A percentile compares a stretch with the other conserved stretches of the same genome.
Evolutionary conservation across 1,140 invertebrate genomes (phyloP).

Genomic region (Drosophila aff.): DNA sequence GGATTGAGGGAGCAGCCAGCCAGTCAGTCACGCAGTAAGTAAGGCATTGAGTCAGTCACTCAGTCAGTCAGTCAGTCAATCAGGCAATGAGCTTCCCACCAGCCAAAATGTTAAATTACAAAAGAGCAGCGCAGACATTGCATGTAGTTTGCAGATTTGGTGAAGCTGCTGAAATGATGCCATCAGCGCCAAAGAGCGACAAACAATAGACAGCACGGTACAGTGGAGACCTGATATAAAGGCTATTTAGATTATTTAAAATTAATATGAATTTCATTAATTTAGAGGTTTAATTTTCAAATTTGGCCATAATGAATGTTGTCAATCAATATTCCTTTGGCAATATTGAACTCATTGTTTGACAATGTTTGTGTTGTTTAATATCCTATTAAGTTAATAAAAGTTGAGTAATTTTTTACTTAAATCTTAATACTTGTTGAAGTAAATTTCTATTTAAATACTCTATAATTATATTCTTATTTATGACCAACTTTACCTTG

Average conservation of each 20-base stretch:
- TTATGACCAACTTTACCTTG: too few species aligned
- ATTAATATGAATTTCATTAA: too few species aligned
- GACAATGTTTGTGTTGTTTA: too few species aligned
- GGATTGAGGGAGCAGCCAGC: slow-evolving; percentile 58
- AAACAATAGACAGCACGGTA: slow-evolving; percentile 40
- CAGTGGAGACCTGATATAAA: not conserved
- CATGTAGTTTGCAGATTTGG: slow-evolving; percentile 56
- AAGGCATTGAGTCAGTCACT: slow-evolving; percentile 9
- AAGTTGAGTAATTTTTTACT: not conserved
- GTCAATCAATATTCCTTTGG: too few species aligned
- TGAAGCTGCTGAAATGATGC: slow-evolving; percentile 76
- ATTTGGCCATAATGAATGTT: too few species aligned
- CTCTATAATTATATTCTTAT: too few species aligned
- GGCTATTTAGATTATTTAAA: not conserved
- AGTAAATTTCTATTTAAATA: not conserved
- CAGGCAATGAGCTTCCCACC: slow-evolving; percentile 58
- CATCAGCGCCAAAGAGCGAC: slow-evolving; percentile 61
- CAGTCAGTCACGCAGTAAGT: slow-evolving; percentile 29
- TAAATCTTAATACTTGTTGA: not conserved
- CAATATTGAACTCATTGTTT: too few species aligned
- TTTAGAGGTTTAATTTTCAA: too few species aligned
- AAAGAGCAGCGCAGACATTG: slow-evolving; percentile 53
- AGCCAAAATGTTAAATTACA: slow-evolving; percentile 61
- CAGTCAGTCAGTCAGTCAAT: slow-evolving; percentile 31
- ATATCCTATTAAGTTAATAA: too few species aligned